A percentile compares a stretch with the other conserved stretches of the same genome.
These are phyloP conservation scores for Apeltes quadracus DNA, from an alignment of 2,113 vertebrate species.

Conservation along the genomic window DNA sequence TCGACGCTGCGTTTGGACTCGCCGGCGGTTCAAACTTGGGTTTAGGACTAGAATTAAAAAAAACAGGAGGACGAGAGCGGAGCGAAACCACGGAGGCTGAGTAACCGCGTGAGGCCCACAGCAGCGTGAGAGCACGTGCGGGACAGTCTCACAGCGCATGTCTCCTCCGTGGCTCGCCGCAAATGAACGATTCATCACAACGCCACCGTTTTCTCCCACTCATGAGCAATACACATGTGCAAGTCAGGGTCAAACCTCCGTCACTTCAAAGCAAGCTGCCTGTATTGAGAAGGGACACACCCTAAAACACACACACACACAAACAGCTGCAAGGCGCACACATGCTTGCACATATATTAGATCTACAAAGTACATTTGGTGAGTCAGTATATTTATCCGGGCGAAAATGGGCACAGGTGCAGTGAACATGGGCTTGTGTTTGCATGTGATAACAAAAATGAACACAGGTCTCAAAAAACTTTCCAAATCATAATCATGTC, in stretches of 20 bases:
- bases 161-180: conserved; percentile 30
- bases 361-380: conserved; percentile 27
- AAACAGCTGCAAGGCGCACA: conserved; percentile 21
- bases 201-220: conserved; percentile 63
- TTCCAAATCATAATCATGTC: conserved; percentile 17
- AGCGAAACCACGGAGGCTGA: conserved; percentile 15
- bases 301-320: conserved; percentile 57
- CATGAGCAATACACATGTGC: conserved; percentile 44
- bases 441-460: conserved; percentile 15
- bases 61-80: conserved; percentile 13
- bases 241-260: conserved; percentile 73
- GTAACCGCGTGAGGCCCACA: conserved; percentile 9
- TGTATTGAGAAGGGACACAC: conserved; percentile 67
- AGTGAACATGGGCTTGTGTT: conserved; percentile 18
- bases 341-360: conserved; percentile 35
- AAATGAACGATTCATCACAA: conserved; percentile 74
- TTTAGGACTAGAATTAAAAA: conserved; percentile 9
- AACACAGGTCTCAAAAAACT: conserved; percentile 23
- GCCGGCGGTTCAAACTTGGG: conserved; percentile 38
- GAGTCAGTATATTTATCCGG: conserved; percentile 40
- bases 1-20: conserved; percentile 56
- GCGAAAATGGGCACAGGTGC: conserved; percentile 48
- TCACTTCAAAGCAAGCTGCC: conserved; percentile 62
- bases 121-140: conserved; percentile 19
- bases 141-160: conserved; percentile 31